Evolutionary conservation across 2,797 vertebrate species (phyloP).

Genomic region (Sciaenops ocellatus): DNA sequence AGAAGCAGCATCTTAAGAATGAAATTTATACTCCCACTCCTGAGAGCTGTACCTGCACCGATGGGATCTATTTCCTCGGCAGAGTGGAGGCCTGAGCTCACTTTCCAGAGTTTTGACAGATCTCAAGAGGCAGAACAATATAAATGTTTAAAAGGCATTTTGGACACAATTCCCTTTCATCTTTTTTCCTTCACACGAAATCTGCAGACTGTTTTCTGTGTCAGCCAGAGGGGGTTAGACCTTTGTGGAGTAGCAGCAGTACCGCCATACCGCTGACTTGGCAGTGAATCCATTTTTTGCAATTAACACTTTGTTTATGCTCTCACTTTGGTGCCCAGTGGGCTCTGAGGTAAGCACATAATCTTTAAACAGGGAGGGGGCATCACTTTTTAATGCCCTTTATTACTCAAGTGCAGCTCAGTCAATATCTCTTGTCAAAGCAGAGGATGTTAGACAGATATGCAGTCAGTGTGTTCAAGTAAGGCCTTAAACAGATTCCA

Average conservation of each 20-base stretch:
- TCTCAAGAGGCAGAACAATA: constrained; percentile 74
- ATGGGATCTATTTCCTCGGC: constrained; percentile 62
- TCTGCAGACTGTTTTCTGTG: constrained; percentile 68
- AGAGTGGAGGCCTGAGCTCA: constrained; percentile 68
- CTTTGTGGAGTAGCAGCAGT: constrained; percentile 61
- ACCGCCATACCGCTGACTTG: constrained; percentile 66
- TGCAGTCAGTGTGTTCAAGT: constrained; percentile 39
- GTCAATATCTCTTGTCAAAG: constrained; percentile 64
- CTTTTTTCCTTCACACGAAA: constrained; percentile 69
- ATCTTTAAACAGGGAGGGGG: constrained; percentile 78
- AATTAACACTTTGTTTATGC: constrained; percentile 82
- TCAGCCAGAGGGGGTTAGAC: constrained; percentile 66
- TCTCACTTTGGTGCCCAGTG: constrained; percentile 68
- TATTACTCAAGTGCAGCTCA: constrained; percentile 73
- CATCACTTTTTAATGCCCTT: constrained; percentile 74
- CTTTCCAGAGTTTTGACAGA: constrained; percentile 73
- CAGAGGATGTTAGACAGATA: constrained; percentile 59
- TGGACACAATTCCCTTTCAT: constrained; percentile 74
- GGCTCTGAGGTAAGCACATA: constrained; percentile 78
- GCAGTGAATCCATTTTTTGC: constrained; percentile 74
- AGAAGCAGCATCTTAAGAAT: constrained; percentile 72
- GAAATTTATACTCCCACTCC: constrained; percentile 64
- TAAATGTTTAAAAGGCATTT: constrained; percentile 77
- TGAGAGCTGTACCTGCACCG: constrained; percentile 68
- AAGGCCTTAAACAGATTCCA: constrained; percentile 37